Evolutionary conservation across 1,140 invertebrate genomes (phyloP).

Genomic region (Trachymyrmex cornetzi): DNA sequence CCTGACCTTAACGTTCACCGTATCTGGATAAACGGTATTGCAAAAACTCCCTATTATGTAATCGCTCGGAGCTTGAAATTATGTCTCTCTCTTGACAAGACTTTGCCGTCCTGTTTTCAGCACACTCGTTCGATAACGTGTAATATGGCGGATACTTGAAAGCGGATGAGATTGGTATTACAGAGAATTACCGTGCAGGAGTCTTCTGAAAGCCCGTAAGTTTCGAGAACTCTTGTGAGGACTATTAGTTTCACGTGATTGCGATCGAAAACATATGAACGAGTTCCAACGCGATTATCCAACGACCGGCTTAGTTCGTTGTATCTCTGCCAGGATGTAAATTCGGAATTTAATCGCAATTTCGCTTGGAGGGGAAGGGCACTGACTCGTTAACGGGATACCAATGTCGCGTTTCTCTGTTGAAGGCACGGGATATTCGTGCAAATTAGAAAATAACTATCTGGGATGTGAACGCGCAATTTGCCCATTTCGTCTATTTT

Average conservation of each 20-base stretch:
- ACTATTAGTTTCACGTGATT: conserved; percentile 22
- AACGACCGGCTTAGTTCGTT: neutral
- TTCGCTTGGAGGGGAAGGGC: neutral
- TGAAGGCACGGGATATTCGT: conserved; percentile 3
- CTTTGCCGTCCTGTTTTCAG: neutral
- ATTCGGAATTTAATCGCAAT: conserved; percentile 17
- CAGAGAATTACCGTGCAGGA: neutral
- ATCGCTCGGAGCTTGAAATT: conserved; percentile 13
- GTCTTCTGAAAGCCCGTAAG: neutral
- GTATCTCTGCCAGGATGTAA: neutral
- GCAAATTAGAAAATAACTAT: conserved; percentile 48
- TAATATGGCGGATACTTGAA: neutral
- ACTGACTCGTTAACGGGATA: conserved; percentile 25
- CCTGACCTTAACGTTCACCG: too few species aligned
- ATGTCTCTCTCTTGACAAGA: neutral
- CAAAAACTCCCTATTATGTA: too few species aligned
- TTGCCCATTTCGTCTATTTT: conserved; percentile 32
- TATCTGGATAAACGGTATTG: too few species aligned
- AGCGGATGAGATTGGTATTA: neutral
- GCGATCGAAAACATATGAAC: conserved; percentile 23
- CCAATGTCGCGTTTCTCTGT: neutral
- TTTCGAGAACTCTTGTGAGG: neutral
- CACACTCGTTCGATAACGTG: neutral
- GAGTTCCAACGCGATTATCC: conserved; percentile 12
- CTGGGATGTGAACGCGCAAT: conserved; percentile 20